These are phyloP conservation scores for Apis dorsata DNA, from an alignment of 1,140 invertebrate species.

Conservation along the genomic window DNA sequence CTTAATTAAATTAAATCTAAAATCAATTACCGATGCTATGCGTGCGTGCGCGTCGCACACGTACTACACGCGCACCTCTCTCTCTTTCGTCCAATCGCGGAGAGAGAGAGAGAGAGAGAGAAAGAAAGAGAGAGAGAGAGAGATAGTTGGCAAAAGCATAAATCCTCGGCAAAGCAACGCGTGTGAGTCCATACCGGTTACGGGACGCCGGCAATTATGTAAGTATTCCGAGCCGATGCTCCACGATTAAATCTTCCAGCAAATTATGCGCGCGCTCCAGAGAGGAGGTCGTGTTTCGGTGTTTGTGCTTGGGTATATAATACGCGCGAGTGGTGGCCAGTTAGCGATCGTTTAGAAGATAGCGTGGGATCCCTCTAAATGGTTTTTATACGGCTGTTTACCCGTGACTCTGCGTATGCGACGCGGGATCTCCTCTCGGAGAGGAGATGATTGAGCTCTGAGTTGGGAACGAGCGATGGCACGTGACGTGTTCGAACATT, in stretches of 20 bases:
- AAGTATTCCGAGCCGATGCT: conserved; percentile 55
- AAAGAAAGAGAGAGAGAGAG: neutral
- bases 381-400: conserved; percentile 45
- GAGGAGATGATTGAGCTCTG: conserved; percentile 11
- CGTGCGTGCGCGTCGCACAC: no score
- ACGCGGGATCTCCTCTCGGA: conserved; percentile 4
- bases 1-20: conserved; percentile 63
- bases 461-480: neutral
- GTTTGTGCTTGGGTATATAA: neutral
- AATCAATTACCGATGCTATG: conserved; percentile 50
- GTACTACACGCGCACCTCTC: no score
- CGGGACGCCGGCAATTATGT: conserved; percentile 57
- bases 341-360: conserved; percentile 30
- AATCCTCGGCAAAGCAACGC: conserved; percentile 45
- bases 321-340: neutral
- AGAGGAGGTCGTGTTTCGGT: neutral
- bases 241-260: conserved; percentile 56
- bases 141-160: conserved; percentile 48
- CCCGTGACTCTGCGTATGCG: conserved; percentile 11
- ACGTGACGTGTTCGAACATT: no score
- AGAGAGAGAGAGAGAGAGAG: neutral
- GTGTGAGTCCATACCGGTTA: conserved; percentile 48
- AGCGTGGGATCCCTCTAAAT: conserved; percentile 46
- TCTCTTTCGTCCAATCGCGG: no score
- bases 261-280: conserved; percentile 28